Evolutionary conservation across 2,888 invertebrate genomes (phyloP), one percentile per base, ranked within the genome.

Genomic region (Leucozona laternaria): DNA sequence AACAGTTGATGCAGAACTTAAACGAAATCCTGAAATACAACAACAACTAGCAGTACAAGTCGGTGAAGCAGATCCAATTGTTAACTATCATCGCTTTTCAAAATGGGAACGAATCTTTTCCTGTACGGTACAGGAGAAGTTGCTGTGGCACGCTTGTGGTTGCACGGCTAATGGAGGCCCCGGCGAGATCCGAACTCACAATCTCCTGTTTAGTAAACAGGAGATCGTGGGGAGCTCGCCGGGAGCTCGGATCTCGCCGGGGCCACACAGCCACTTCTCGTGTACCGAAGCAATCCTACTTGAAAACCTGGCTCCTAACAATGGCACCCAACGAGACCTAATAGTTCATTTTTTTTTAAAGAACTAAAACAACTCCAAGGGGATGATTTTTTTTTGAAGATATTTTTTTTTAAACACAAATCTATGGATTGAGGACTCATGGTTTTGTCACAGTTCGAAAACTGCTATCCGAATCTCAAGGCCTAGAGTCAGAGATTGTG

Each of bases 91-190:
- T 11, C 62, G 62, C 10, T 66, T 66, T 34, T 77, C 68, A 17
- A 77, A 40, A 53, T 77, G 77, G 68, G 50, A 77, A 48, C 68
- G 68, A 13, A 17, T 77, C 34, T 15, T 37, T 37, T 28, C n/a
- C 5, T 66, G 70, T 28, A 71, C 71, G 70, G 60, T 55, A 1
- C 64, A 62, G n/a, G n/a, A n/a, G n/a, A n/a, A n/a, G n/a, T n/a
- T n/a, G n/a, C n/a, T n/a, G n/a, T n/a, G n/a, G n/a, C n/a, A n/a
- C n/a, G n/a, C n/a, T n/a, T n/a, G n/a, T n/a, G n/a, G n/a, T n/a
- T n/a, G n/a, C n/a, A n/a, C 7, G 70, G n/a, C n/a, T n/a, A n/a
- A n/a, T n/a, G n/a, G n/a, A n/a, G n/a, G n/a, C n/a, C n/a, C n/a
- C n/a, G n/a, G n/a, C n/a, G n/a, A n/a, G n/a, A n/a, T n/a, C n/a